Evolutionary conservation across 1,140 invertebrate species (phyloP), one percentile per base, ranked within the genome.

Genomic region (Kradibia gibbosae): DNA sequence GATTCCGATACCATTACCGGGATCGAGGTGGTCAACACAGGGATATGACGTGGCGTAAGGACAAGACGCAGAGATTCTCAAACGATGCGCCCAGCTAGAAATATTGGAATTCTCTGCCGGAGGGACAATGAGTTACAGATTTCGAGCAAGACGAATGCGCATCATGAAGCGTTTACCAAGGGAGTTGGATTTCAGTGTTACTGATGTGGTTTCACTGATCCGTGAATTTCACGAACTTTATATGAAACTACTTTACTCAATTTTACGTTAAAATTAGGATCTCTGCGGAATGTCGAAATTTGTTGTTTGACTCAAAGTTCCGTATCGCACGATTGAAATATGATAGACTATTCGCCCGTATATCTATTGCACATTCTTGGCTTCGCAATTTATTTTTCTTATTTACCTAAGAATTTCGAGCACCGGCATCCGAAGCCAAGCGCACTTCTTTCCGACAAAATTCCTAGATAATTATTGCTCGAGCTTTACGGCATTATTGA

Each of bases 21-120:
- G 11, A 7, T 78, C 28, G 34, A 71, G 77, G 8, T 78, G 48
- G 77, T 78, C 65, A 78, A 71, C 65, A 28, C 71, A 73, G 0
- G 11, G 5, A 11, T 39, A 22, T 1, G 22, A 53, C 75, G 31
- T 20, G 22, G 17, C 10, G 34, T 53, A 50, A 74, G 45, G 42
- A 74, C 7, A 55, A 48, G 17, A n/a, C 39, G 3, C 53, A 71
- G 77, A 78, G 65, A 55, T 78, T 72, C 67, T 72, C 70, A 72
- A 72, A 71, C 65, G 31, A 13, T 57, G 67, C 67, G 62, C 67
- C 62, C 75, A 67, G 11, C 15, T 36, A 42, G 65, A 70, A 78
- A 71, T 71, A 78, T 78, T 78, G 77, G 50, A 71, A 70, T 71
- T 55, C 77, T 71, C 77, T 22, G n/a, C 22, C 42, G 28, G 2